Conservation (phyloP, 2,113 vertebrate genomes). For the Mustela nigripes region DNA sequence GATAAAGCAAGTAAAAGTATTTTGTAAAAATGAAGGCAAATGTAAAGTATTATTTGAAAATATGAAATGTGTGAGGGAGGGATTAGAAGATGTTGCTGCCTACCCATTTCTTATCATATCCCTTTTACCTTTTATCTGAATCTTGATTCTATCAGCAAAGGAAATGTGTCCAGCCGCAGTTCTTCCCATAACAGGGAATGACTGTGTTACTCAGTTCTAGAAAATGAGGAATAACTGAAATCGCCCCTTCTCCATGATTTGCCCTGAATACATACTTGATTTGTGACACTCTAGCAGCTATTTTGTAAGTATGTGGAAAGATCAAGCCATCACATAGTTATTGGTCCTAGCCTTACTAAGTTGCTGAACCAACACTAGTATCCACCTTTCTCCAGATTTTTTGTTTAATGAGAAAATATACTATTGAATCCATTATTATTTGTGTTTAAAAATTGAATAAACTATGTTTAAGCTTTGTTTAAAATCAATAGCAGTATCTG, state of each 20-base stretch:
- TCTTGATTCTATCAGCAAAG: neutral
- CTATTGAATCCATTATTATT: neutral
- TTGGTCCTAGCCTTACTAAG: neutral
- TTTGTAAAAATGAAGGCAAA: neutral
- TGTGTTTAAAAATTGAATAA: conserved; percentile 12
- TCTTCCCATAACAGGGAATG: neutral
- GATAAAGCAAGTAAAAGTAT: neutral
- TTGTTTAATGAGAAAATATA: neutral
- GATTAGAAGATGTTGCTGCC: neutral
- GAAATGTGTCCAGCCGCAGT: neutral
- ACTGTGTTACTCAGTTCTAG: neutral
- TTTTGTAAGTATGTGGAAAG: neutral
- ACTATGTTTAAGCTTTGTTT: conserved; percentile 5
- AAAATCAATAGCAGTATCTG: conserved; percentile 23
- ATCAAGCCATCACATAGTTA: neutral
- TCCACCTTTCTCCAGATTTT: neutral
- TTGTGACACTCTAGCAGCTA: neutral
- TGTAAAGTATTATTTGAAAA: too few relatives aligned
- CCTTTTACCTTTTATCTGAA: neutral
- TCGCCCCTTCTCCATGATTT: neutral
- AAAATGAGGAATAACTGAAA: neutral
- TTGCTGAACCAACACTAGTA: neutral
- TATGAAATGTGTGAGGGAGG: neutral
- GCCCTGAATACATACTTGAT: neutral
- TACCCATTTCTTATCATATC: neutral